Percentiles rank a stretch among this genome's conserved stretches.
Conservation (phyloP, 2,113 vertebrate species). For the Ceyx margarethae region DNA sequence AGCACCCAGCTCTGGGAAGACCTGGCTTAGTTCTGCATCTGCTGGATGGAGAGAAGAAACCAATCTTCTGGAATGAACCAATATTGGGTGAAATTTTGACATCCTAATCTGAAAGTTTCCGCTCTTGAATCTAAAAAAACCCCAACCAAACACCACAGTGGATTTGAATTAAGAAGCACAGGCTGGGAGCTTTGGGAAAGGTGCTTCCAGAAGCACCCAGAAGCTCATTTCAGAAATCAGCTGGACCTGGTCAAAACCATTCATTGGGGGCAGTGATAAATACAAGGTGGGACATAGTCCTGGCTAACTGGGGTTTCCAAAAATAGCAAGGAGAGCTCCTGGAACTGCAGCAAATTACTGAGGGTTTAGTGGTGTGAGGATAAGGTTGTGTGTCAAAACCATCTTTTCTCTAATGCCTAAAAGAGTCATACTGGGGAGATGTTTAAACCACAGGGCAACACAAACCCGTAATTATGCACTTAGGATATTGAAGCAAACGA, state of each 20-base stretch:
- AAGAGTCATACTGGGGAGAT: not conserved
- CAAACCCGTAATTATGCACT: slow-evolving; percentile 19
- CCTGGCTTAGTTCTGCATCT: not conserved
- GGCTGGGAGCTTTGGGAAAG: not conserved
- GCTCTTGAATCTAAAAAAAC: not conserved
- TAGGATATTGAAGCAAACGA: slow-evolving; percentile 16
- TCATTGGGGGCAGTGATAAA: not conserved
- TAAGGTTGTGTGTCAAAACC: not conserved
- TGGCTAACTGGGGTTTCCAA: not conserved
- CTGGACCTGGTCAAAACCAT: not conserved
- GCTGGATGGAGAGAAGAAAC: not conserved
- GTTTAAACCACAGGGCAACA: slow-evolving; percentile 32
- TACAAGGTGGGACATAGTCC: not conserved
- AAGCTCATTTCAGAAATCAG: not conserved
- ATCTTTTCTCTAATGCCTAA: not conserved
- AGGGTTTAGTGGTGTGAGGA: not conserved
- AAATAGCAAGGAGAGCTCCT: not conserved
- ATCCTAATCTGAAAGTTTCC: not conserved
- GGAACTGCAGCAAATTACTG: not conserved
- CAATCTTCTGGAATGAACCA: not conserved
- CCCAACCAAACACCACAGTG: not conserved
- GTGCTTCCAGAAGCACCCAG: not conserved
- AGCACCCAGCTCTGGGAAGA: not conserved
- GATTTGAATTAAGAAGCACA: not conserved
- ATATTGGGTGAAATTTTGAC: not conserved